A percentile compares a stretch with the other conserved stretches of the same genome.
Conservation (phyloP, 2,113 vertebrate species). For the Grammomys dolichurus region DNA sequence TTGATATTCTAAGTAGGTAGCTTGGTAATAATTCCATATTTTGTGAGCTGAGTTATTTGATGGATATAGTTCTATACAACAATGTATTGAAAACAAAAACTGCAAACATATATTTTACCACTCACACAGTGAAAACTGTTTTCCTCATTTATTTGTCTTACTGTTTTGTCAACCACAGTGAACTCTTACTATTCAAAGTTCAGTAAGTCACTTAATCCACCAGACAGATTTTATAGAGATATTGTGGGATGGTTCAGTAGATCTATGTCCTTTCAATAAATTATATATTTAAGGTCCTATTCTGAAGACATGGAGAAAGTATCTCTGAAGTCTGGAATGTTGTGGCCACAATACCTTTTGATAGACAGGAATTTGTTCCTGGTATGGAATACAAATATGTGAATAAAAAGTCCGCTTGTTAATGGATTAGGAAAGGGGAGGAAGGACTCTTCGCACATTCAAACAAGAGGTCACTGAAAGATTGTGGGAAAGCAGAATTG, state of each 20-base stretch:
- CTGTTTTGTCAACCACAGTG: neutral
- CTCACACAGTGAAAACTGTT: neutral
- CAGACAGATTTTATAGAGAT: neutral
- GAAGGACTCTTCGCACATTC: neutral
- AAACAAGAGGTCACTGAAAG: neutral
- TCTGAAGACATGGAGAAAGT: neutral
- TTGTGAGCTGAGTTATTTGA: neutral
- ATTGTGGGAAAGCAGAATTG: neutral
- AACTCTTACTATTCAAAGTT: constrained; percentile 10
- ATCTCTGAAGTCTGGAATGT: neutral
- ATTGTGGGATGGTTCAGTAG: neutral
- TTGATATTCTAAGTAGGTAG: constrained; percentile 23
- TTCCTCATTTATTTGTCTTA: neutral
- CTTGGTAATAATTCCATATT: neutral
- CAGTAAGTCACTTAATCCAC: neutral
- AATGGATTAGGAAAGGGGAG: neutral
- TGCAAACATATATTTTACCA: neutral
- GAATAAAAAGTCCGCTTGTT: neutral
- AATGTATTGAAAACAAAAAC: neutral
- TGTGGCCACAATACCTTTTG: neutral
- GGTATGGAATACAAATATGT: neutral
- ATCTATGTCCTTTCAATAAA: neutral
- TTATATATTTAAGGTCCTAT: neutral
- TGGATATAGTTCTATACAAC: neutral
- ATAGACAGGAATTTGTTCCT: neutral